Base-by-base conservation (phyloP, 2,797 vertebrate species). In the Adrianichthys oophorus region DNA sequence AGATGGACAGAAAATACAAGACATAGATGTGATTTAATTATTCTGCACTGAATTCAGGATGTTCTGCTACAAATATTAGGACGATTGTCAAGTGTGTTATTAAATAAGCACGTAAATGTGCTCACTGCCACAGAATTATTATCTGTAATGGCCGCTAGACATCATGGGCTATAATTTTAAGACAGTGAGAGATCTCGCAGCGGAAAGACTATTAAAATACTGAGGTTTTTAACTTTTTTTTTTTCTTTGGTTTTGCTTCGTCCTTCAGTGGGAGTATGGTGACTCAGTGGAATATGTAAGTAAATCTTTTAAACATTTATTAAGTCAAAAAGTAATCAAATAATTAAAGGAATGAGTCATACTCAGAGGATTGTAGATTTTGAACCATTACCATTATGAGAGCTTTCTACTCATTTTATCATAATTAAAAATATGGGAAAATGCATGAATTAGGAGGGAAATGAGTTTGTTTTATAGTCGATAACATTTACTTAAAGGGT, bases 231-330 rank as follows among this genome's bases (percentile, higher is more conserved):
- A 74, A 7, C 62, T 70, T 84, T 62, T 4, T 29, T 46, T 29
- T 66, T 74, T 62, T 76, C 63, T 78, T 70, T 64, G 71, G 57
- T 59, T 21, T 53, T 82, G 83, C 73, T 87, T 65, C 87, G 41
- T 92, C 62, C 59, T 89, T 90, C 90, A 96, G 95, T 96, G 95
- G 95, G 94, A 93, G 93, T 91, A 92, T 77, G 94, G 94, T 92
- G 94, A 97, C 90, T 92, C 94, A 79, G 76, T 93, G 83, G 92
- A 96, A 94, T 94, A 98, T 91, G 97, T 99, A 91, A 98, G 97
- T 98, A 95, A 75, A 79, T 49, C 48, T 53, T 76, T 60, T 18
- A 56, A 17, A 8, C n/a, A 4, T 51, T 63, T 51, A 65, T 62
- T 73, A 52, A 48, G 47, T 57, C n/a, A 56, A 6, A 29, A 14